A percentile compares a stretch with the other conserved stretches of the same genome.
phyloP scores from a whole-genome alignment of 2,888 invertebrate genomes.

The Abscondita cerata region DNA sequence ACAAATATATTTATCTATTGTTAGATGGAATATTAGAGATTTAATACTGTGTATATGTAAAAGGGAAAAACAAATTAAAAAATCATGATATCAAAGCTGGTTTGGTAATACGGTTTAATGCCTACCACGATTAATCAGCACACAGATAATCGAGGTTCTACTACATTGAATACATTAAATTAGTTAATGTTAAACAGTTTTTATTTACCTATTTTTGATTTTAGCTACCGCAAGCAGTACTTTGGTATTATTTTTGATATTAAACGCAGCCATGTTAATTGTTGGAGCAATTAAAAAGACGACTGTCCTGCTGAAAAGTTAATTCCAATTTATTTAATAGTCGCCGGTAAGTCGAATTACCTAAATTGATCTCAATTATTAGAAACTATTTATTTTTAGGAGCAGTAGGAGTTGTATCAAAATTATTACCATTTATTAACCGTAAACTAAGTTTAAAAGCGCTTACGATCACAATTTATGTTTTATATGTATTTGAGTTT shows the following conservation, averaged over 20 bases:
- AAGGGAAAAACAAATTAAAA: too few relatives aligned
- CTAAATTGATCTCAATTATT: background rate
- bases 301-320: constrained; percentile 14
- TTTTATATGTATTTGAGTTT: constrained; percentile 23
- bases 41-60: too few relatives aligned
- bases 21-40: too few relatives aligned
- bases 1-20: too few relatives aligned
- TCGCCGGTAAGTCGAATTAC: constrained; percentile 15
- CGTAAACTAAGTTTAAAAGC: constrained; percentile 15
- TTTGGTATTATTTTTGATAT: constrained; percentile 20
- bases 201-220: constrained; percentile 7
- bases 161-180: too few relatives aligned
- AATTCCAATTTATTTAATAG: constrained; percentile 23
- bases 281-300: constrained; percentile 19
- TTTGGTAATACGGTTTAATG: too few relatives aligned
- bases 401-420: constrained; percentile 20
- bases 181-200: too few relatives aligned
- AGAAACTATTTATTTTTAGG: constrained; percentile 10
- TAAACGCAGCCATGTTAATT: constrained; percentile 20
- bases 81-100: too few relatives aligned
- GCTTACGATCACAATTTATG: constrained; percentile 10
- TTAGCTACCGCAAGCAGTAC: constrained; percentile 23
- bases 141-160: too few relatives aligned
- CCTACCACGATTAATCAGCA: too few relatives aligned
- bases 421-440: constrained; percentile 22